Percentiles rank a stretch among this genome's conserved stretches.
Conservation (phyloP, 2,797 vertebrate species). For the Gadopsis bispinosus region DNA sequence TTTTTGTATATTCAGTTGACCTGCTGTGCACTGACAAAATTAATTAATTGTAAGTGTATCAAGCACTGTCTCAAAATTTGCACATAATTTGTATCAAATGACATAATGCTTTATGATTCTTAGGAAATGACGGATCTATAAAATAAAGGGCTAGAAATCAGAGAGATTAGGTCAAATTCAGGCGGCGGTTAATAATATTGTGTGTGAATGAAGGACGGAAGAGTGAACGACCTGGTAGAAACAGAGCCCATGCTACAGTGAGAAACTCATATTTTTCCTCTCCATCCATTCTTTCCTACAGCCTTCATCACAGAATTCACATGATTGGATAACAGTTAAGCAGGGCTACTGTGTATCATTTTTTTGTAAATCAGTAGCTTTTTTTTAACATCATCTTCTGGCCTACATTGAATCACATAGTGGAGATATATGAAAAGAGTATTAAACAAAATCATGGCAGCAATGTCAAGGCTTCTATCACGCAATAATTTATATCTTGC, state of each 20-base stretch:
- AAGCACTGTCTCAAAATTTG: conserved; percentile 23
- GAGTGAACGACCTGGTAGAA: conserved; percentile 1
- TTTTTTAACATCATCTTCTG: background rate
- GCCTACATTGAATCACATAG: conserved; percentile 5
- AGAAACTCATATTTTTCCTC: background rate
- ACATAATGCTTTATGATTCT: conserved; percentile 8
- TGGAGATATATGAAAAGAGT: conserved; percentile 25
- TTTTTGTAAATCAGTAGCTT: conserved; percentile 5
- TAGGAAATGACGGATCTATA: background rate
- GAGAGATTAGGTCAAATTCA: background rate
- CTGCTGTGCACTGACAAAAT: conserved; percentile 13
- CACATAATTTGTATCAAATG: conserved; percentile 12
- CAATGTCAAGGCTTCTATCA: conserved; percentile 43
- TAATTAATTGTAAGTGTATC: conserved; percentile 16
- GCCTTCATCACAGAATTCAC: conserved; percentile 25
- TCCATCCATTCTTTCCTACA: conserved; percentile 7
- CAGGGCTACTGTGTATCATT: conserved; percentile 12
- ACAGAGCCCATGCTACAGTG: background rate
- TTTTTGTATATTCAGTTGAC: conserved; percentile 22
- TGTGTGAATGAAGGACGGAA: background rate
- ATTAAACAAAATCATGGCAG: conserved; percentile 46
- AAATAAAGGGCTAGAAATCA: background rate
- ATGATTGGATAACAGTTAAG: conserved; percentile 39
- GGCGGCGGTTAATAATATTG: background rate
- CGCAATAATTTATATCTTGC: conserved; percentile 39